Conservation (phyloP, 2,797 vertebrate genomes). For the Phrynocephalus vlangalii region DNA sequence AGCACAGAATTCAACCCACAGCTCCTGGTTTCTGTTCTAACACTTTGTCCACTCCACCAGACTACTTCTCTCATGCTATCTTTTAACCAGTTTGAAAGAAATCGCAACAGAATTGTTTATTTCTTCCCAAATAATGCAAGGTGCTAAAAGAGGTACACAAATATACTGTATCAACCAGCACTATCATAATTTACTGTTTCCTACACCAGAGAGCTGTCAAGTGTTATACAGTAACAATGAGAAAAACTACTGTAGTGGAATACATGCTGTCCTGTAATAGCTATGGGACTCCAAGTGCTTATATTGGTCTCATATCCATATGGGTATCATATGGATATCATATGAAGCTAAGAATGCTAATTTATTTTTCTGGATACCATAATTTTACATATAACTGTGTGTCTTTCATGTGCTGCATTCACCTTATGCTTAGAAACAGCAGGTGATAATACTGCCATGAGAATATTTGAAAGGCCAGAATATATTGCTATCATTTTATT, state of each 20-base stretch:
- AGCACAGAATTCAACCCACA: no score
- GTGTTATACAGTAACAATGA: constrained; percentile 77
- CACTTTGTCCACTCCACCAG: no score
- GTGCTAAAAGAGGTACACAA: constrained; percentile 34
- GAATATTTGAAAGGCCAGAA: constrained; percentile 48
- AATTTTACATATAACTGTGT: background rate
- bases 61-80: background rate
- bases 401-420: constrained; percentile 55
- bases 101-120: constrained; percentile 5
- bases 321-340: constrained; percentile 72
- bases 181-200: constrained; percentile 68
- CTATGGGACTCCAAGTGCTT: constrained; percentile 70
- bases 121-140: constrained; percentile 46
- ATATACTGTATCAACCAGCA: constrained; percentile 26
- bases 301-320: constrained; percentile 27
- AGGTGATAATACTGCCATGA: constrained; percentile 51
- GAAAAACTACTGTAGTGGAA: constrained; percentile 80
- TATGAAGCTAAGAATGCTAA: constrained; percentile 44
- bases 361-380: constrained; percentile 34
- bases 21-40: no score
- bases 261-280: constrained; percentile 77
- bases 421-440: constrained; percentile 49
- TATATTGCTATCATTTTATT: constrained; percentile 30
- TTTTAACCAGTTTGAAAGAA: background rate
- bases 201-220: constrained; percentile 76